phyloP scores from a whole-genome alignment of 2,888 invertebrate species.

The Tenthredo livida region DNA sequence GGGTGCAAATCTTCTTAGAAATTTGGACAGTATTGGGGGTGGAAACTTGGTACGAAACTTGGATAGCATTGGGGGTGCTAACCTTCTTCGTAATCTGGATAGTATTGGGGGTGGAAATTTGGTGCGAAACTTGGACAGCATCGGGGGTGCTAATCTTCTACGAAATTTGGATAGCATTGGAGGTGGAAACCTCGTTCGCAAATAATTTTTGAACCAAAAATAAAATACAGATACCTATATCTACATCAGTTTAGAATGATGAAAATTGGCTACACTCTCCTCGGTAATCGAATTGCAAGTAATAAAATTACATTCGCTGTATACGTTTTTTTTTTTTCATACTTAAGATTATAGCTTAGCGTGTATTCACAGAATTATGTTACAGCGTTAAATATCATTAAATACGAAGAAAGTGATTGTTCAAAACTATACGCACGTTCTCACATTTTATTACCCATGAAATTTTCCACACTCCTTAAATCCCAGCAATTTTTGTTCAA shows the following conservation, averaged over 20 bases:
- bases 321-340: not conserved
- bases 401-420: not conserved
- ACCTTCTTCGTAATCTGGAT: conserved; percentile 55
- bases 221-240: conserved; percentile 58
- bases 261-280: not conserved
- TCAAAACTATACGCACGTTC: not conserved
- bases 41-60: conserved; percentile 78
- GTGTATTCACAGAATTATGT: not conserved
- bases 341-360: not conserved
- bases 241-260: not conserved
- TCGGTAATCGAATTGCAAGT: not conserved
- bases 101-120: conserved; percentile 79
- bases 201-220: conserved; percentile 65
- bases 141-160: conserved; percentile 53
- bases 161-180: conserved; percentile 70
- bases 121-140: conserved; percentile 68
- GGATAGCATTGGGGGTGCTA: conserved; percentile 53
- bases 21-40: conserved; percentile 77
- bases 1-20: conserved; percentile 77
- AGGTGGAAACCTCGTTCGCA: conserved; percentile 78
- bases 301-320: not conserved
- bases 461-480: not conserved
- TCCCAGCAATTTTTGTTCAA: not conserved
- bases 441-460: not conserved
- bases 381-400: not conserved